A percentile compares a stretch with the other conserved stretches of the same genome.
These are phyloP conservation scores for Philaethria dido DNA, from an alignment of 2,888 invertebrate species.

Conservation along the genomic window DNA sequence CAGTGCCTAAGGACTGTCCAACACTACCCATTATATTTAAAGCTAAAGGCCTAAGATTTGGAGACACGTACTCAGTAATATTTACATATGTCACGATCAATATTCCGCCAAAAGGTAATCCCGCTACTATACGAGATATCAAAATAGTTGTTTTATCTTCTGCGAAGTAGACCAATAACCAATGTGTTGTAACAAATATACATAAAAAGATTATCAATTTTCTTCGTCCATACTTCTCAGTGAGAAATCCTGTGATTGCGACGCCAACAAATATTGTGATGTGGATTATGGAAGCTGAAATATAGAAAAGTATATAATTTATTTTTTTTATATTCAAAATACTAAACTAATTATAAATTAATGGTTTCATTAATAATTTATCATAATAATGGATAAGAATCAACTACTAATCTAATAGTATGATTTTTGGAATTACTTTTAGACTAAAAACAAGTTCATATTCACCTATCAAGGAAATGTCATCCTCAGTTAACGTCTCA, in stretches of 20 bases:
- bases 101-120: conserved; percentile 43
- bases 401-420: too few relatives aligned
- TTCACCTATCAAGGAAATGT: too few relatives aligned
- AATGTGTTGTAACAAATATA: conserved; percentile 37
- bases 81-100: conserved; percentile 30
- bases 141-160: conserved; percentile 33
- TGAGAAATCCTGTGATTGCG: conserved; percentile 33
- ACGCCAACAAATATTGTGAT: conserved; percentile 20
- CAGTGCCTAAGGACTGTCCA: conserved; percentile 39
- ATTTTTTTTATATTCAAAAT: too few relatives aligned
- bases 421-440: too few relatives aligned
- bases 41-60: conserved; percentile 34
- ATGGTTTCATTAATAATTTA: too few relatives aligned
- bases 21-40: conserved; percentile 39
- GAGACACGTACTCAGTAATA: conserved; percentile 37
- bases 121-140: conserved; percentile 40
- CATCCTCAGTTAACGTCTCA: conserved; percentile 37
- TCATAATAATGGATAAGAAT: too few relatives aligned
- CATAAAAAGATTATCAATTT: conserved; percentile 33
- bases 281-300: conserved; percentile 44
- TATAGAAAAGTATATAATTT: conserved; percentile 4
- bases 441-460: too few relatives aligned
- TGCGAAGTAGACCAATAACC: conserved; percentile 42
- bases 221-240: conserved; percentile 40
- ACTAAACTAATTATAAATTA: too few relatives aligned